Conservation (phyloP, 1,140 invertebrate genomes). For the Aphaenogaster rudis region DNA sequence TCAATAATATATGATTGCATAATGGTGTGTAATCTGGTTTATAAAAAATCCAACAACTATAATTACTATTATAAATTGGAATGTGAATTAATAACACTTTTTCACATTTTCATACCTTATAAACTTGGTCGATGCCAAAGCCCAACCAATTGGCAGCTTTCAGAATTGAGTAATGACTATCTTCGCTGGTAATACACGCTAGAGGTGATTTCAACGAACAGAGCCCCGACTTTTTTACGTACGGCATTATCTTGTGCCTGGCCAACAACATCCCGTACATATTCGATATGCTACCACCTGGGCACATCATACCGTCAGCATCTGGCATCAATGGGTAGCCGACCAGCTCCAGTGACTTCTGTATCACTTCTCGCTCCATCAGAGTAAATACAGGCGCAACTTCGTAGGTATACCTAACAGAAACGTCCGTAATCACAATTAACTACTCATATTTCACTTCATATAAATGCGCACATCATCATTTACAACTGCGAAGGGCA, state of each 20-base stretch:
- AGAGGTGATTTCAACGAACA: slow-evolving; percentile 87
- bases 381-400: slow-evolving; percentile 92
- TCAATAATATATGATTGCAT: background rate
- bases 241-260: slow-evolving; percentile 91
- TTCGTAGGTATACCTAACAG: slow-evolving; percentile 91
- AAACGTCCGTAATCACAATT: background rate
- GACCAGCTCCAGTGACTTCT: slow-evolving; percentile 89
- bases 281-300: slow-evolving; percentile 96
- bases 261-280: slow-evolving; percentile 94
- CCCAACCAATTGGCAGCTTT: slow-evolving; percentile 94
- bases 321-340: slow-evolving; percentile 88
- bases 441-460: background rate
- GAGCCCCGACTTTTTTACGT: slow-evolving; percentile 91
- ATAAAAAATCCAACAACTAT: background rate
- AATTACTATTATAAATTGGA: background rate
- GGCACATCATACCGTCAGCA: slow-evolving; percentile 92
- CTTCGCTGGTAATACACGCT: slow-evolving; percentile 92
- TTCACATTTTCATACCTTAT: slow-evolving; percentile 75
- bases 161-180: slow-evolving; percentile 96
- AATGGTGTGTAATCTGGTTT: background rate
- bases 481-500: background rate
- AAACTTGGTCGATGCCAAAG: slow-evolving; percentile 90
- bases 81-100: background rate
- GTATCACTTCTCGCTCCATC: slow-evolving; percentile 90
- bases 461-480: background rate